These are phyloP conservation scores for Myripristis jacobus DNA, from an alignment of 2,797 vertebrate genomes.

Conservation along the genomic window DNA sequence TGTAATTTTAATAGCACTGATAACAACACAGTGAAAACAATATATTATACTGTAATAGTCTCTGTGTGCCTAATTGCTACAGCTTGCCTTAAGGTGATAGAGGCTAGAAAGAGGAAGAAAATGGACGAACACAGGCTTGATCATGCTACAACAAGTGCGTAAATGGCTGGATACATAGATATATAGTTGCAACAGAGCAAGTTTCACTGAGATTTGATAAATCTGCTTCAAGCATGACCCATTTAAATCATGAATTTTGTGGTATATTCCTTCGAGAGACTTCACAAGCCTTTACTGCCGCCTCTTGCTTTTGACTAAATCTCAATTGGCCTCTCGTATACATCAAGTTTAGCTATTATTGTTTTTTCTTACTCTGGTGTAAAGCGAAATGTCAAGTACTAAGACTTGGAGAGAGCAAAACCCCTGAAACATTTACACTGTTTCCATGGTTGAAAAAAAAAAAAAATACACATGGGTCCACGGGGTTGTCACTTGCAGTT, in stretches of 20 bases:
- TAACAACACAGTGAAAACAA: conserved; percentile 48
- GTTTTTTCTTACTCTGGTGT: neutral
- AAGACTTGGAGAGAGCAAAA: neutral
- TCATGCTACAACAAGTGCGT: neutral
- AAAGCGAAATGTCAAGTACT: neutral
- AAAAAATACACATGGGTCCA: conserved; percentile 13
- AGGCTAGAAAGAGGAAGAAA: neutral
- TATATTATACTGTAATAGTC: conserved; percentile 46
- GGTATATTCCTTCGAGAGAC: conserved; percentile 31
- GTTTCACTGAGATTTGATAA: conserved; percentile 14
- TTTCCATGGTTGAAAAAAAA: neutral
- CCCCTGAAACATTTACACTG: neutral
- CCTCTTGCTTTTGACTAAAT: conserved; percentile 41
- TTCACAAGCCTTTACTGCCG: conserved; percentile 25
- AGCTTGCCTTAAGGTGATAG: neutral
- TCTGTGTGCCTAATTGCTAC: conserved; percentile 12
- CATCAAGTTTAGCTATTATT: conserved; percentile 22
- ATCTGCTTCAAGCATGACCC: conserved; percentile 16
- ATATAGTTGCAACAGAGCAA: neutral
- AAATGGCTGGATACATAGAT: too few relatives aligned
- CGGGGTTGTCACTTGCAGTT: neutral
- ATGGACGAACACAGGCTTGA: conserved; percentile 1
- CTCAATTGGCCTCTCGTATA: conserved; percentile 35
- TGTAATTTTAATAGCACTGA: conserved; percentile 56
- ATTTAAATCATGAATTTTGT: conserved; percentile 21